phyloP scores from a whole-genome alignment of 2,113 vertebrate species.

The Phyllostomus discolor region DNA sequence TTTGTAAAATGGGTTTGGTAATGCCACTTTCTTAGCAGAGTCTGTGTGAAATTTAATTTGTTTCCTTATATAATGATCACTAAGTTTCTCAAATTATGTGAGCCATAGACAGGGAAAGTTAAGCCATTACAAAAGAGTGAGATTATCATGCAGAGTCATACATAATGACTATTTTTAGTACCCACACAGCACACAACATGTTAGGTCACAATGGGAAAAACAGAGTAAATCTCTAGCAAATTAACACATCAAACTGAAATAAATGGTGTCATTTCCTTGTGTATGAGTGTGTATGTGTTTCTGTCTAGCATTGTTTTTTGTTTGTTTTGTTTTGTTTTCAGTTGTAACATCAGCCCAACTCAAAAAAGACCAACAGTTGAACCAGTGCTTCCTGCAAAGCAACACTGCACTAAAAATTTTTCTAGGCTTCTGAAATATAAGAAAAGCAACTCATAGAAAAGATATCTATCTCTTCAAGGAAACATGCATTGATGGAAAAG shows the following conservation, averaged over 20 bases:
- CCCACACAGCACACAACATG: not conserved
- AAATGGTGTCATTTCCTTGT: not conserved
- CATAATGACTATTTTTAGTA: conserved; percentile 45
- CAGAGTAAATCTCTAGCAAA: not conserved
- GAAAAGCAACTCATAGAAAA: not conserved
- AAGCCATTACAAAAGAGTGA: conserved; percentile 42
- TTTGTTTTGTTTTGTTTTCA: not conserved
- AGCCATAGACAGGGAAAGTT: conserved; percentile 24
- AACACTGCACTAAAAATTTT: not conserved
- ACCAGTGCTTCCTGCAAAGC: not conserved
- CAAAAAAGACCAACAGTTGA: not conserved
- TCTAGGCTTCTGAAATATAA: not conserved
- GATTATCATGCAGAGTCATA: conserved; percentile 36
- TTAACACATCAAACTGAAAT: not conserved
- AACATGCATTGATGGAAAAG: not conserved
- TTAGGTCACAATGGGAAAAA: not conserved
- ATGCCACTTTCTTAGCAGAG: not conserved
- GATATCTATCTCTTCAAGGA: not conserved
- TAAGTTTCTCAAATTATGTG: conserved; percentile 56
- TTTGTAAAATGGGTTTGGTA: conserved; percentile 20
- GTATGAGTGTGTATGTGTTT: not conserved
- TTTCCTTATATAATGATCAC: conserved; percentile 61
- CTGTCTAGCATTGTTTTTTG: not conserved
- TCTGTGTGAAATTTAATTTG: conserved; percentile 55
- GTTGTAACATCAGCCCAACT: not conserved